phyloP scores from a whole-genome alignment of 2,113 vertebrate species.

The Taurulus bubalis region DNA sequence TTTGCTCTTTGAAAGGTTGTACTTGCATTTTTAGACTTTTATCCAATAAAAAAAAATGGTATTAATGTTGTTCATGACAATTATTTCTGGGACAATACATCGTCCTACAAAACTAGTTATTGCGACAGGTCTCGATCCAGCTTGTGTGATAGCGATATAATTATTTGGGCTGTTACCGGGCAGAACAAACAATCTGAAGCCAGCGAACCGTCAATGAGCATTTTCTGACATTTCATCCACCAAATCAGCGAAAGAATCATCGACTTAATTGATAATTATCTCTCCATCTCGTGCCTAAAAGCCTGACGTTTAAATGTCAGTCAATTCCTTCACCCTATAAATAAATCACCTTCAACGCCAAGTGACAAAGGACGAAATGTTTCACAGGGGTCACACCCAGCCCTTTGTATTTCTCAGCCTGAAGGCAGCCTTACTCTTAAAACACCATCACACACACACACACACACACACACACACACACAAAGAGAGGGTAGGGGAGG shows the following conservation, averaged over 20 bases:
- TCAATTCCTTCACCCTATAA: not conserved
- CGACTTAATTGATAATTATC: no score
- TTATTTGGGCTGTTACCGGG: not conserved
- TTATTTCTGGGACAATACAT: no score
- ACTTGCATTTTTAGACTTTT: not conserved
- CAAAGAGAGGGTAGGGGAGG: slow-evolving; percentile 9
- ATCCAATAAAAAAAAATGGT: not conserved
- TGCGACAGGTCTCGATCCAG: not conserved
- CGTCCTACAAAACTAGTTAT: not conserved
- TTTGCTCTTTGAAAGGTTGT: not conserved
- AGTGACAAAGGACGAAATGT: not conserved
- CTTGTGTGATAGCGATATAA: not conserved
- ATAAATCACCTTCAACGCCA: not conserved
- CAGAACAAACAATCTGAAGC: not conserved
- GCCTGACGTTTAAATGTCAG: no score
- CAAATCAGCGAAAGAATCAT: not conserved
- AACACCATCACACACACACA: slow-evolving; percentile 12
- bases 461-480: slow-evolving; percentile 19
- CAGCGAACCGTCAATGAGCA: not conserved
- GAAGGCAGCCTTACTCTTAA: not conserved
- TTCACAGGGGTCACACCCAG: slow-evolving; percentile 11
- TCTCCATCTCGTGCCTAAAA: no score
- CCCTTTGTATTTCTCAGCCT: not conserved
- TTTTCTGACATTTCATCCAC: not conserved
- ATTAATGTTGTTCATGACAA: not conserved